Conservation (phyloP, 2,113 vertebrate species). For the Loxodonta africana region DNA sequence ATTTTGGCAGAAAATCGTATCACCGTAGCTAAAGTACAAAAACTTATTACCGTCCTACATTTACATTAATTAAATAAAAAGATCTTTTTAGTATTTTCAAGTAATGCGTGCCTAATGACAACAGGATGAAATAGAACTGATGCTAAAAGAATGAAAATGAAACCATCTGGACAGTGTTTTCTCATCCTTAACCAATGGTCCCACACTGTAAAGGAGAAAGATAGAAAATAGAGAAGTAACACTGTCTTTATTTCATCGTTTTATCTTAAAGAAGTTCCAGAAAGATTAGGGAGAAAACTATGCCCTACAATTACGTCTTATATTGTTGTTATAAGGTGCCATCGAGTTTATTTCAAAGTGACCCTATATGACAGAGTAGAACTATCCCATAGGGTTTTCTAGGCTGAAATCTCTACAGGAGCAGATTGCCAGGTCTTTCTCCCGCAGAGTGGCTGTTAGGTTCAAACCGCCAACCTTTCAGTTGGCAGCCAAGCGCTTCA, state of each 20-base stretch:
- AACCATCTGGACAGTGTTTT: background rate
- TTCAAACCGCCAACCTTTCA: no score
- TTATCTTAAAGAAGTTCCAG: background rate
- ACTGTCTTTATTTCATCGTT: background rate
- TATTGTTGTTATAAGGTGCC: no score
- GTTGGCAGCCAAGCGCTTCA: no score
- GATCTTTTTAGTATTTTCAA: background rate
- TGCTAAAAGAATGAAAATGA: background rate
- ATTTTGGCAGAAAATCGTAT: background rate
- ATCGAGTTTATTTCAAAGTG: no score
- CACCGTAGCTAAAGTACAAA: background rate
- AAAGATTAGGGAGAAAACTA: background rate
- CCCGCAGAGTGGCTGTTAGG: no score
- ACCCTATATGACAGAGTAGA: no score
- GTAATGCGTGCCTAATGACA: background rate
- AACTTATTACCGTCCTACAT: background rate
- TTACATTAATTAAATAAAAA: background rate
- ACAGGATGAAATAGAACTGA: background rate
- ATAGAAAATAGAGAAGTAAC: background rate
- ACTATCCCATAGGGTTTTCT: no score
- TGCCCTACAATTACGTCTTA: background rate
- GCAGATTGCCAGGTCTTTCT: no score
- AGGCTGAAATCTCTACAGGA: no score
- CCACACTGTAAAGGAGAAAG: background rate
- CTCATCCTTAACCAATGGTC: background rate